phyloP scores from a whole-genome alignment of 2,888 invertebrate species.

The Trisateles emortualis region DNA sequence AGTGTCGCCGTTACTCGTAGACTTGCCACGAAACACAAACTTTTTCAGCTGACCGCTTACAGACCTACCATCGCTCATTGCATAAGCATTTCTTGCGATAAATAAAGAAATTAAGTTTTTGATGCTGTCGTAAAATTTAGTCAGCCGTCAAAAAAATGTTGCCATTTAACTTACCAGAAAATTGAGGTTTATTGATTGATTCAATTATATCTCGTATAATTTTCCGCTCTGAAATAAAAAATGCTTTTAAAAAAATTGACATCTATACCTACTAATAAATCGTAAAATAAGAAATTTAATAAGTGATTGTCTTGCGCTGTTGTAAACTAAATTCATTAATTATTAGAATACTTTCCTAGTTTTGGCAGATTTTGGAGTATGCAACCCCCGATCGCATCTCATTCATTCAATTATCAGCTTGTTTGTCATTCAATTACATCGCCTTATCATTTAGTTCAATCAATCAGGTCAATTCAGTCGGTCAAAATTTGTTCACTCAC shows the following conservation, averaged over 20 bases:
- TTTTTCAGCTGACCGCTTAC: conserved; percentile 90
- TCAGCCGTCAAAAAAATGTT: conserved; percentile 24
- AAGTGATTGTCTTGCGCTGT: no score
- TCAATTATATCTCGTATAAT: no score
- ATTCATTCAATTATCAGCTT: conserved; percentile 40
- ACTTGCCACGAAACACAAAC: conserved; percentile 92
- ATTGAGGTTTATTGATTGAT: no score
- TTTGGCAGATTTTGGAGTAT: background rate
- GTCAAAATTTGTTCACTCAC: conserved; percentile 35
- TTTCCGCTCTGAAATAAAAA: no score
- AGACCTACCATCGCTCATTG: conserved; percentile 85
- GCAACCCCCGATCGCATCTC: conserved; percentile 20
- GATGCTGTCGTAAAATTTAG: conserved; percentile 26
- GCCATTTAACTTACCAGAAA: background rate
- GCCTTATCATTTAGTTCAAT: conserved; percentile 29
- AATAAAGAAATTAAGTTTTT: conserved; percentile 38
- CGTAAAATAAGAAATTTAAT: no score
- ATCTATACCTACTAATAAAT: no score
- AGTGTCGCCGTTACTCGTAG: conserved; percentile 85
- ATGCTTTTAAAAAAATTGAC: no score
- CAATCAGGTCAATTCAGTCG: conserved; percentile 17
- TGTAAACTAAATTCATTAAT: no score
- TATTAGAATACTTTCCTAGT: no score
- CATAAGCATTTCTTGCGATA: conserved; percentile 68
- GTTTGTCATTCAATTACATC: conserved; percentile 40